A percentile compares a stretch with the other conserved stretches of the same genome.
phyloP scores from a whole-genome alignment of 2,888 invertebrate species.

The Barypeithes pellucidus region DNA sequence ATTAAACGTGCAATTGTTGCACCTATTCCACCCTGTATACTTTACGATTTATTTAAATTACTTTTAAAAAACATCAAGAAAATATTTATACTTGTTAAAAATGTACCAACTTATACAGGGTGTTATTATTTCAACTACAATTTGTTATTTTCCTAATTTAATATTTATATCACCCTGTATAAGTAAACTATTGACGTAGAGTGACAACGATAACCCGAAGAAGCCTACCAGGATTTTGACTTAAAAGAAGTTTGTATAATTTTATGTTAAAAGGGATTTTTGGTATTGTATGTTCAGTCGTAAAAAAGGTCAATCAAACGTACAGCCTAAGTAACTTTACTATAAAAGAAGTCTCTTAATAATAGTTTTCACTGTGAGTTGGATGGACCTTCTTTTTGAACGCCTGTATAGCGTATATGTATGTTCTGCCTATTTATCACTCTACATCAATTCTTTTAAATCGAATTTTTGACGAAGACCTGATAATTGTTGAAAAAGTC shows the following conservation, averaged over 20 bases:
- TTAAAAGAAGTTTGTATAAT: neutral
- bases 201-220: neutral
- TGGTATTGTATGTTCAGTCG: neutral
- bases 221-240: neutral
- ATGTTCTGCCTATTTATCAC: neutral
- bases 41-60: no score
- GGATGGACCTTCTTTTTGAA: no score
- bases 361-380: no score
- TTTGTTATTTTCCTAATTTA: constrained; percentile 28
- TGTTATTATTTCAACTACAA: constrained; percentile 7
- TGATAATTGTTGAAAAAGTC: constrained; percentile 30
- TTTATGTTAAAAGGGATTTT: neutral
- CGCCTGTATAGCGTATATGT: no score
- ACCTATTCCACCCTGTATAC: no score
- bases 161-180: constrained; percentile 25
- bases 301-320: neutral
- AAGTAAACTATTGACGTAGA: constrained; percentile 19
- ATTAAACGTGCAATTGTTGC: no score
- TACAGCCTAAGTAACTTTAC: no score
- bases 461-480: constrained; percentile 26
- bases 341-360: no score
- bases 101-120: constrained; percentile 25
- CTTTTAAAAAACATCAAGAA: neutral
- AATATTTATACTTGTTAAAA: neutral
- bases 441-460: neutral